phyloP scores from a whole-genome alignment of 1,140 invertebrate species.

The Bombus turneri region DNA sequence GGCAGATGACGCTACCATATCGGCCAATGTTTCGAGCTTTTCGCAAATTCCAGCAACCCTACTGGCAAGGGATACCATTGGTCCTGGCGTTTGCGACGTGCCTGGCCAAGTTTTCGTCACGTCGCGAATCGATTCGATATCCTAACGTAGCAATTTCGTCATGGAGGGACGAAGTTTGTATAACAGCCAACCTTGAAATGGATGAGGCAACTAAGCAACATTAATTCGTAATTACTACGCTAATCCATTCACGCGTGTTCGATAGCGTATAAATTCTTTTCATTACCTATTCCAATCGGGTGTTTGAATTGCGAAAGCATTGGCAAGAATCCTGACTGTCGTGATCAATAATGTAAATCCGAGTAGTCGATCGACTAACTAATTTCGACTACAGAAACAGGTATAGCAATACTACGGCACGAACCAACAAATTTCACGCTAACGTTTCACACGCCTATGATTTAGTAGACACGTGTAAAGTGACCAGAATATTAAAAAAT shows the following conservation, averaged over 20 bases:
- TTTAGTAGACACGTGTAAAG: not conserved
- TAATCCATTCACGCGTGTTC: not conserved
- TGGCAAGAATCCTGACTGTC: not conserved
- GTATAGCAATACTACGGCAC: too few relatives aligned
- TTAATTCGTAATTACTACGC: not conserved
- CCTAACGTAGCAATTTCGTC: not conserved
- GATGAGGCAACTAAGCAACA: not conserved
- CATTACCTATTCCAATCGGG: not conserved
- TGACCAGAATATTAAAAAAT: accelerated
- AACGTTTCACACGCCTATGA: not conserved
- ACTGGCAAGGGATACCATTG: not conserved
- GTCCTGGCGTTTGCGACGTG: too few relatives aligned
- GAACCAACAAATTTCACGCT: not conserved
- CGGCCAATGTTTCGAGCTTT: not conserved
- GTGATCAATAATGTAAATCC: not conserved
- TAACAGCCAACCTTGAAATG: not conserved
- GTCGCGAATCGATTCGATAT: not conserved
- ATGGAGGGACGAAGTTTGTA: not conserved
- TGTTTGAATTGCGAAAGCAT: not conserved
- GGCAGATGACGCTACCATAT: slow-evolving; percentile 79
- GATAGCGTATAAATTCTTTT: not conserved
- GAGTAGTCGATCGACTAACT: not conserved
- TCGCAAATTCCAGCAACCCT: not conserved
- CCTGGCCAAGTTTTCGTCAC: not conserved
- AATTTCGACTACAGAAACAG: not conserved